Conservation (phyloP, 64 coral and sea anemone genomes). For the Pocillopora verrucosa region DNA sequence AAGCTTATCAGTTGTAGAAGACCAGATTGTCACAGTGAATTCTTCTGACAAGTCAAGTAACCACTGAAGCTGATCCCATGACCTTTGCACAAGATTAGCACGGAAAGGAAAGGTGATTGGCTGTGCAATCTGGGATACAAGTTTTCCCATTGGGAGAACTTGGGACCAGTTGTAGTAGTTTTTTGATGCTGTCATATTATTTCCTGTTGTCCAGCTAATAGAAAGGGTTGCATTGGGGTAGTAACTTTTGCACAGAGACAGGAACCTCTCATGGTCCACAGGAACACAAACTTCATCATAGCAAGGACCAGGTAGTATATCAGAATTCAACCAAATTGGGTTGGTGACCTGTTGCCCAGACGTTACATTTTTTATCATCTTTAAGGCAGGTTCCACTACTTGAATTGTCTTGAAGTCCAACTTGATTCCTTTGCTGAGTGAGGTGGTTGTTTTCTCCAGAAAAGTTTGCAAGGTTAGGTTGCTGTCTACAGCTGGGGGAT, state of each 20-base stretch:
- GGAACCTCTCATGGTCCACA: slow-evolving; percentile 52
- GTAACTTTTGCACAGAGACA: slow-evolving; percentile 39
- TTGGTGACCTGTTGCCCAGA: background rate
- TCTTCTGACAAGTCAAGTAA: slow-evolving; percentile 61
- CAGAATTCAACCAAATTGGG: slow-evolving; percentile 84
- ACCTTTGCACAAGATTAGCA: slow-evolving; percentile 49
- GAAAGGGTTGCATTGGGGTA: slow-evolving; percentile 67
- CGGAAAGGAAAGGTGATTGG: slow-evolving; percentile 78
- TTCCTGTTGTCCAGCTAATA: slow-evolving; percentile 68
- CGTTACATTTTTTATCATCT: slow-evolving; percentile 57
- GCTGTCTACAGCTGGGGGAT: slow-evolving; percentile 70
- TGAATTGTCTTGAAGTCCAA: slow-evolving; percentile 79
- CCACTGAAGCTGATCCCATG: slow-evolving; percentile 64
- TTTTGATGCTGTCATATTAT: slow-evolving; percentile 32
- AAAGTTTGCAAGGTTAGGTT: slow-evolving; percentile 76
- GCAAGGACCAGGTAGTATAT: slow-evolving; percentile 74
- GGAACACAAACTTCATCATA: slow-evolving; percentile 45
- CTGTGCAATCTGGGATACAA: slow-evolving; percentile 37
- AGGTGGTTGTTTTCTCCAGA: slow-evolving; percentile 35
- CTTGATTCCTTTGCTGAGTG: slow-evolving; percentile 66
- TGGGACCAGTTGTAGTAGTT: slow-evolving; percentile 71
- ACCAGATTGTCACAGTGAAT: slow-evolving; percentile 83
- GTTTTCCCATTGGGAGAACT: slow-evolving; percentile 71
- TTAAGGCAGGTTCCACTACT: slow-evolving; percentile 64
- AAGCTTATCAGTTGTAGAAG: slow-evolving; percentile 32